Evolutionary conservation across 2,888 invertebrate species (phyloP).

Genomic region (Malthinus seriepunctatus): DNA sequence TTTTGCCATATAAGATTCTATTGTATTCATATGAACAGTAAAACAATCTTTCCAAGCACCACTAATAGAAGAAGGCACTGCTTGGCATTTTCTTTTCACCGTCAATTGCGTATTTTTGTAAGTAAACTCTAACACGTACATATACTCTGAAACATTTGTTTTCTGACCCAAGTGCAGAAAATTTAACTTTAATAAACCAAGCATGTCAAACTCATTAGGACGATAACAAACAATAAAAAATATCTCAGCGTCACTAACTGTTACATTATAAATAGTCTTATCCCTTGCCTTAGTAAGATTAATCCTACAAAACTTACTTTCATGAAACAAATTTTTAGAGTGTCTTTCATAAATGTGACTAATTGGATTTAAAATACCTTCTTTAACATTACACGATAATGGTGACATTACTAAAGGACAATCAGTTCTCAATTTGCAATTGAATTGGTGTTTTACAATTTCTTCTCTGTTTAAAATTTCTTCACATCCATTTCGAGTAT

Average conservation of each 20-base stretch:
- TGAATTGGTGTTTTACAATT: background rate
- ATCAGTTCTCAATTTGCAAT: too few relatives aligned
- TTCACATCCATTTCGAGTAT: too few relatives aligned
- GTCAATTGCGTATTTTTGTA: background rate
- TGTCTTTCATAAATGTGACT: too few relatives aligned
- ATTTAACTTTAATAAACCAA: background rate
- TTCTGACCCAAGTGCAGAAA: background rate
- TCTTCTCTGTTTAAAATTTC: too few relatives aligned
- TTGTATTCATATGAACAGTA: too few relatives aligned
- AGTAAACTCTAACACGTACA: background rate
- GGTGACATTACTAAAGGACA: too few relatives aligned
- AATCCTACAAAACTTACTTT: background rate
- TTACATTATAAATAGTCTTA: background rate
- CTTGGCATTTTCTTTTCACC: background rate
- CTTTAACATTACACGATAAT: background rate
- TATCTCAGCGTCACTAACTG: too few relatives aligned
- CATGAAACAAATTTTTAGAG: background rate
- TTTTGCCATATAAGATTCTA: too few relatives aligned
- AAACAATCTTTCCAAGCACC: constrained; percentile 8
- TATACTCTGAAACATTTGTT: background rate
- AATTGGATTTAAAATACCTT: background rate
- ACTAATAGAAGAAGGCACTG: background rate
- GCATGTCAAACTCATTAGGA: background rate
- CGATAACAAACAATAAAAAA: background rate
- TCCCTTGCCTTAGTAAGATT: background rate